Evolutionary conservation across 2,797 vertebrate genomes (phyloP).

Genomic region (Leucoraja ocellata): DNA sequence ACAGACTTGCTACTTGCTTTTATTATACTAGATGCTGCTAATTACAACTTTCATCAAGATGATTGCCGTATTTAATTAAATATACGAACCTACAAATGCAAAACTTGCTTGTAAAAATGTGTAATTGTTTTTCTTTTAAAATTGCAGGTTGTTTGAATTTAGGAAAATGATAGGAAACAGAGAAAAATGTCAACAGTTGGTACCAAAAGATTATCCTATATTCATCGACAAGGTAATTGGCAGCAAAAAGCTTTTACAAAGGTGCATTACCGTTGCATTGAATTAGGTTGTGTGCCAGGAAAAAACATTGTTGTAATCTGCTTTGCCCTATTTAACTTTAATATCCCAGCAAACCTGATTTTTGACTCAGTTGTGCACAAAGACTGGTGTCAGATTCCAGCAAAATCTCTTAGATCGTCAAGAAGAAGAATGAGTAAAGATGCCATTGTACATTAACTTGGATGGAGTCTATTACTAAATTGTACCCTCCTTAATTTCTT

Average conservation of each 20-base stretch:
- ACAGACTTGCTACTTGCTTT: background rate
- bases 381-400: background rate
- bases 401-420: background rate
- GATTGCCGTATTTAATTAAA: background rate
- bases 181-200: slow-evolving; percentile 79
- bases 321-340: background rate
- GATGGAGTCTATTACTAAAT: background rate
- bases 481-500: background rate
- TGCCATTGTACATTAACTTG: background rate
- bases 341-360: background rate
- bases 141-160: slow-evolving; percentile 86
- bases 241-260: background rate
- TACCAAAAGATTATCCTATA: slow-evolving; percentile 85
- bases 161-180: slow-evolving; percentile 86
- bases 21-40: background rate
- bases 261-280: background rate
- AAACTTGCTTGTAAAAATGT: background rate
- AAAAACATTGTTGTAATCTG: background rate
- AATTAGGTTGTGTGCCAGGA: background rate
- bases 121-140: slow-evolving; percentile 34
- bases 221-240: slow-evolving; percentile 77
- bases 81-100: background rate
- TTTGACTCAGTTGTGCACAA: background rate
- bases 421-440: background rate
- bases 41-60: background rate